Conservation (phyloP, 2,113 vertebrate species). For the Melanerpes formicivorus region DNA sequence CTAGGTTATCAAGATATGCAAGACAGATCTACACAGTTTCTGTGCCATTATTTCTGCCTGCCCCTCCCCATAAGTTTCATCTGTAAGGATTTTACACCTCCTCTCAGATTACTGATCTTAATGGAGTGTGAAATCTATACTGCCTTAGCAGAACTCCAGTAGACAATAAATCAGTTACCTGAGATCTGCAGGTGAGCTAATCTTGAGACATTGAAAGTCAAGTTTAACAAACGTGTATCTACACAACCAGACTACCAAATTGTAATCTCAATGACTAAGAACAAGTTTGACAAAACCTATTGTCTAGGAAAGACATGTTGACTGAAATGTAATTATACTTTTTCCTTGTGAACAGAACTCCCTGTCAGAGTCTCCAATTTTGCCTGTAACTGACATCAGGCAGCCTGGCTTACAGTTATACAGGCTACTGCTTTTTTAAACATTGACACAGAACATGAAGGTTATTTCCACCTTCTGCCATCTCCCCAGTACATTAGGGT, state of each 20-base stretch:
- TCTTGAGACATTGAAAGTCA: not conserved
- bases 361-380: not conserved
- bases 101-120: not conserved
- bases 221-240: not conserved
- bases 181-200: not conserved
- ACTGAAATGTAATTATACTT: not conserved
- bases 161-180: not conserved
- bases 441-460: not conserved
- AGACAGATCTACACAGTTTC: not conserved
- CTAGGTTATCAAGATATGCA: not conserved
- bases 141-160: not conserved
- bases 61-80: not conserved
- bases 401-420: not conserved
- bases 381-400: not conserved
- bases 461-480: not conserved
- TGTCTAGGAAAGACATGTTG: not conserved
- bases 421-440: not conserved
- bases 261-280: not conserved
- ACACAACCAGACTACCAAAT: not conserved
- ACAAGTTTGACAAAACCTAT: not conserved
- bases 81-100: not conserved
- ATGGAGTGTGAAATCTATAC: not conserved
- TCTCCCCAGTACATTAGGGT: not conserved
- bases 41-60: not conserved
- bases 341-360: not conserved